Conservation (phyloP, 2,797 vertebrate genomes). For the Hyperoplus immaculatus region DNA sequence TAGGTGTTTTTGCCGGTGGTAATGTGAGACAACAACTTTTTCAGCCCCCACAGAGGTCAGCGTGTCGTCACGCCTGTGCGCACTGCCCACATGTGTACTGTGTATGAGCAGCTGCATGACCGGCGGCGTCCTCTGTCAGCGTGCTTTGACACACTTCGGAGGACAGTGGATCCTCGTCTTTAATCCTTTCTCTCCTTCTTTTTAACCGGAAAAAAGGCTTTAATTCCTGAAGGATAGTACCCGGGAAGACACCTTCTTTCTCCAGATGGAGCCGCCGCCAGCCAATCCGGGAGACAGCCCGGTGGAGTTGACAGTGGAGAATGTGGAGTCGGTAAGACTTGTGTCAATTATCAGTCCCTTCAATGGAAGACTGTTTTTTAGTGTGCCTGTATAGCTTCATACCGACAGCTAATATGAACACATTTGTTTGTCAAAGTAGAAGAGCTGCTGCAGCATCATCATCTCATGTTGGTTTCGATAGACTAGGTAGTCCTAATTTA, state of each 20-base stretch:
- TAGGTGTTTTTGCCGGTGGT: conserved; percentile 7
- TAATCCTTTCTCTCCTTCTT: not conserved
- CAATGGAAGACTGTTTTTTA: not conserved
- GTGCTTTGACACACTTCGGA: conserved; percentile 27
- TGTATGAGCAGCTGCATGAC: conserved; percentile 58
- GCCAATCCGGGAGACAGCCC: conserved; percentile 51
- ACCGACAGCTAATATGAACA: not conserved
- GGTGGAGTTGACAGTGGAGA: conserved; percentile 79
- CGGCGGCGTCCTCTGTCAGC: conserved; percentile 55
- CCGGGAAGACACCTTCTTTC: not conserved
- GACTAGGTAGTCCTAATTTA: not conserved
- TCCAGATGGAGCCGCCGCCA: conserved; percentile 70
- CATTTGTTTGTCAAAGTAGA: not conserved
- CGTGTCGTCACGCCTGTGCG: conserved; percentile 55
- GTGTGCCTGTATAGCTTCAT: not conserved
- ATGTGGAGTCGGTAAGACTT: conserved; percentile 84
- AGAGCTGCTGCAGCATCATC: conserved; percentile 7
- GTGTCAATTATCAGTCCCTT: not conserved
- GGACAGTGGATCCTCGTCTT: not conserved
- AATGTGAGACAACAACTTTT: conserved; percentile 43
- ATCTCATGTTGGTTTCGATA: not conserved
- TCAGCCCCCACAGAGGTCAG: conserved; percentile 61
- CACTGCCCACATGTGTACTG: conserved; percentile 60
- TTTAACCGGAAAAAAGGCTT: not conserved
- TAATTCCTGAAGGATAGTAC: conserved; percentile 19